Conservation (phyloP, 2,113 vertebrate species). For the Dasyornis broadbenti region DNA sequence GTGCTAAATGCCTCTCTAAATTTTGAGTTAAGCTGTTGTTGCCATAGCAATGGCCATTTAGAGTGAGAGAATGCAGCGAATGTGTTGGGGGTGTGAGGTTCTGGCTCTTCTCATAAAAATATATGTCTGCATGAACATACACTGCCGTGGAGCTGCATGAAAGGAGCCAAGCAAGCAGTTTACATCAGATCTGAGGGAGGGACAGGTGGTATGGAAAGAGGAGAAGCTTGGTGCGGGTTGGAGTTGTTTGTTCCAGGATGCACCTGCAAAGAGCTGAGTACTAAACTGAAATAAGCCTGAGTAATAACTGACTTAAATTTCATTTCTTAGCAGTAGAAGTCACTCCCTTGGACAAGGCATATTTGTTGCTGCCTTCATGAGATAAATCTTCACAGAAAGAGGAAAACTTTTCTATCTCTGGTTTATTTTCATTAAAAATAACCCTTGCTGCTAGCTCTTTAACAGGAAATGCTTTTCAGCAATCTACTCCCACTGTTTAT, state of each 20-base stretch:
- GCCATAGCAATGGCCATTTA: constrained; percentile 39
- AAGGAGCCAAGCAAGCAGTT: background rate
- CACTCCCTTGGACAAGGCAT: background rate
- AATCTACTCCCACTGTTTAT: background rate
- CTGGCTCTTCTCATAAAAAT: background rate
- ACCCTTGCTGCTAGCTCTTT: background rate
- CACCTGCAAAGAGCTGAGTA: background rate
- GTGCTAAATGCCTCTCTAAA: background rate
- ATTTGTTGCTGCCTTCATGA: background rate
- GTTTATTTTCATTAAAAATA: background rate
- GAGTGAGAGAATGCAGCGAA: background rate
- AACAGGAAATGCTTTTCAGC: background rate
- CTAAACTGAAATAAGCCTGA: background rate
- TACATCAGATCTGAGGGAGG: background rate
- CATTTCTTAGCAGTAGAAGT: background rate
- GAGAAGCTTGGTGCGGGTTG: background rate
- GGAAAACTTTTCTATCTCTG: background rate
- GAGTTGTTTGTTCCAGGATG: background rate
- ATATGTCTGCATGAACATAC: background rate
- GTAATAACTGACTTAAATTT: background rate
- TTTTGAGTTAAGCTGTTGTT: constrained; percentile 21
- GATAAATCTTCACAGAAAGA: background rate
- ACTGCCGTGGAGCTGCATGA: background rate
- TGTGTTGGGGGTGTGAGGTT: background rate
- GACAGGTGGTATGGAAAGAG: background rate